Conservation (phyloP, 2,888 invertebrate species). For the Cerastis rubricosa region DNA sequence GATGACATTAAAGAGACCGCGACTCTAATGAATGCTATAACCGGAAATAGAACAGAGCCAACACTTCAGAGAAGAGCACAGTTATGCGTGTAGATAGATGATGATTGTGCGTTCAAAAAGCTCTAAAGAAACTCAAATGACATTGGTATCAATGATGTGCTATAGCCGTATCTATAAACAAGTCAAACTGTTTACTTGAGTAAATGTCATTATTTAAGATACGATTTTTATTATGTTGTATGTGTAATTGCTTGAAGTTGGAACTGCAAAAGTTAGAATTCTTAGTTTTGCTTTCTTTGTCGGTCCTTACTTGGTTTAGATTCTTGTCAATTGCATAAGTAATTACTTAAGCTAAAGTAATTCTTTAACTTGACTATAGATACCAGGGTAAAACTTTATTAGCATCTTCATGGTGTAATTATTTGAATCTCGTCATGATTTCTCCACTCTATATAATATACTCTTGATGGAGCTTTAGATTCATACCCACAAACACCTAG, state of each 20-base stretch:
- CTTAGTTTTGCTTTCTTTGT: too few relatives aligned
- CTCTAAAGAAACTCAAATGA: slow-evolving; percentile 27
- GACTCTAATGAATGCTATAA: slow-evolving; percentile 21
- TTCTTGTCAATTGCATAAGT: too few relatives aligned
- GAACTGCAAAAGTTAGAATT: too few relatives aligned
- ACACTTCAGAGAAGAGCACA: slow-evolving; percentile 14
- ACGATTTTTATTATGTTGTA: too few relatives aligned
- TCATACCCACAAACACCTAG: not conserved
- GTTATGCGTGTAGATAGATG: not conserved
- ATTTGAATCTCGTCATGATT: not conserved
- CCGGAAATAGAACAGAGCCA: slow-evolving; percentile 35
- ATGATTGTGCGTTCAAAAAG: slow-evolving; percentile 29
- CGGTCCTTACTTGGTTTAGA: too few relatives aligned
- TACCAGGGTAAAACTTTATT: not conserved
- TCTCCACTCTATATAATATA: not conserved
- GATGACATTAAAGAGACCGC: slow-evolving; percentile 22
- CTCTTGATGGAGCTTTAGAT: not conserved
- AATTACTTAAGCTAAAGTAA: too few relatives aligned
- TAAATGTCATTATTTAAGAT: too few relatives aligned
- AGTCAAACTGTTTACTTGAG: too few relatives aligned
- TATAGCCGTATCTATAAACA: not conserved
- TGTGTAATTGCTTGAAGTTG: too few relatives aligned
- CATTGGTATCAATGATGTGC: slow-evolving; percentile 7
- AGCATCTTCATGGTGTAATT: not conserved
- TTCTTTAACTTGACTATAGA: too few relatives aligned